phyloP scores from a whole-genome alignment of 1,140 invertebrate genomes.

The Drosophila pectinifera region DNA sequence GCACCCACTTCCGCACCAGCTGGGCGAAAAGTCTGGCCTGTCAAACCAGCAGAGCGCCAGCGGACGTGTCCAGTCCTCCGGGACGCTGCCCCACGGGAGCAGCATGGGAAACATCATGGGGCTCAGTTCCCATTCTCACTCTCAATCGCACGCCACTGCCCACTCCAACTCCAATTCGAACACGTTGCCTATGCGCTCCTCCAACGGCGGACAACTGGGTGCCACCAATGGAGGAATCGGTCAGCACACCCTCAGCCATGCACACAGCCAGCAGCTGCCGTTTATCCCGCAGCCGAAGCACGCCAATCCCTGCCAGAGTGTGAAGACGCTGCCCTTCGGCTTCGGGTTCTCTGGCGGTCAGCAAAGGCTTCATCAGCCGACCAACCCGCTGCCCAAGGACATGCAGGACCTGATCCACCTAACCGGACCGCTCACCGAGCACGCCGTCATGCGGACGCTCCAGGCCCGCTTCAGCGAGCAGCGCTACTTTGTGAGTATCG shows the following conservation, averaged over 20 bases:
- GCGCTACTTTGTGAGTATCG: conserved; percentile 93
- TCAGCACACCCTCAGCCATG: conserved; percentile 35
- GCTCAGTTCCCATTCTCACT: conserved; percentile 32
- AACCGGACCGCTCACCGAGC: conserved; percentile 95
- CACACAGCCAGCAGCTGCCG: conserved; percentile 56
- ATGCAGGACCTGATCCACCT: conserved; percentile 96
- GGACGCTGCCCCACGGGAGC: conserved; percentile 43
- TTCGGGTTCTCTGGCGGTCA: conserved; percentile 47
- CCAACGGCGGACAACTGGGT: conserved; percentile 44
- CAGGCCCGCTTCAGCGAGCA: conserved; percentile 94
- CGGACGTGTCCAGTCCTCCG: conserved; percentile 36
- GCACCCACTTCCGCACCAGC: conserved; percentile 80
- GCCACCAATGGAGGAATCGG: conserved; percentile 5
- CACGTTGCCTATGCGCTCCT: conserved; percentile 66
- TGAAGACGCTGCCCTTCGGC: conserved; percentile 73
- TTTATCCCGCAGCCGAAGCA: conserved; percentile 65
- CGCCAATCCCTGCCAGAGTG: conserved; percentile 74
- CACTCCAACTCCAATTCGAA: conserved; percentile 58
- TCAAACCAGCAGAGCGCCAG: conserved; percentile 43
- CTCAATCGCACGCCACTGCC: conserved; percentile 5
- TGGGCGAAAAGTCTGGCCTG: conserved; percentile 63
- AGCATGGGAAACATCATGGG: conserved; percentile 54
- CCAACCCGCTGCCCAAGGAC: conserved; percentile 74
- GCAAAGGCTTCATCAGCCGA: conserved; percentile 39
- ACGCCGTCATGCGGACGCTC: conserved; percentile 95